Conservation (phyloP, 2,113 vertebrate genomes). For the Emydura subglobosa region DNA sequence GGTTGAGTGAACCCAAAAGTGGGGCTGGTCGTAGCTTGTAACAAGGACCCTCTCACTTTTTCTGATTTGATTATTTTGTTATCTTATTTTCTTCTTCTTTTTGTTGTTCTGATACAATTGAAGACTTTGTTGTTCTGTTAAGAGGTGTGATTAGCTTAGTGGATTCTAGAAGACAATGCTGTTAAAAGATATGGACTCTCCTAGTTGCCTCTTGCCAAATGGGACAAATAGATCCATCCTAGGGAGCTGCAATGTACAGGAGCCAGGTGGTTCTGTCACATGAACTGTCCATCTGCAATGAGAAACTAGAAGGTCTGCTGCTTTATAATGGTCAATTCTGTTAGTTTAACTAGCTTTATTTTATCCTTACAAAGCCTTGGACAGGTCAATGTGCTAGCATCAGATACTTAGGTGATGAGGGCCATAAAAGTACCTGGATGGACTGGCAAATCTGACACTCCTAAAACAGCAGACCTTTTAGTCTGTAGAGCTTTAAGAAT, state of each 20-base stretch:
- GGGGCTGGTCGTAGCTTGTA: neutral
- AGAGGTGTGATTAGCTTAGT: neutral
- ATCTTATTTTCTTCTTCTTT: neutral
- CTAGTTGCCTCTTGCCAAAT: neutral
- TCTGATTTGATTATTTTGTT: neutral
- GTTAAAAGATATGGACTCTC: neutral
- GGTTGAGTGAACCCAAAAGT: neutral
- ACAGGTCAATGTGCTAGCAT: neutral
- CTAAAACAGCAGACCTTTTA: neutral
- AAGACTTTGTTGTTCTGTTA: neutral
- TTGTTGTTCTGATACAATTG: neutral
- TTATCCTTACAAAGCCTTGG: neutral
- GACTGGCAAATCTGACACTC: neutral
- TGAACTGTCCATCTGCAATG: neutral
- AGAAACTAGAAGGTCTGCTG: neutral
- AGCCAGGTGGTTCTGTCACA: neutral
- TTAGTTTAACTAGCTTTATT: neutral
- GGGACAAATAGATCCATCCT: rapidly evolving
- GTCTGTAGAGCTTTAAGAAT: neutral
- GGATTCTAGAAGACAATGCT: neutral
- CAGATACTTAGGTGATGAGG: neutral
- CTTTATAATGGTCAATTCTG: neutral
- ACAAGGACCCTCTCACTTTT: neutral
- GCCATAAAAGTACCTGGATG: neutral
- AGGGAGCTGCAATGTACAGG: too few species aligned